phyloP scores from a whole-genome alignment of 2,888 invertebrate species.

The Alsophila aescularia region DNA sequence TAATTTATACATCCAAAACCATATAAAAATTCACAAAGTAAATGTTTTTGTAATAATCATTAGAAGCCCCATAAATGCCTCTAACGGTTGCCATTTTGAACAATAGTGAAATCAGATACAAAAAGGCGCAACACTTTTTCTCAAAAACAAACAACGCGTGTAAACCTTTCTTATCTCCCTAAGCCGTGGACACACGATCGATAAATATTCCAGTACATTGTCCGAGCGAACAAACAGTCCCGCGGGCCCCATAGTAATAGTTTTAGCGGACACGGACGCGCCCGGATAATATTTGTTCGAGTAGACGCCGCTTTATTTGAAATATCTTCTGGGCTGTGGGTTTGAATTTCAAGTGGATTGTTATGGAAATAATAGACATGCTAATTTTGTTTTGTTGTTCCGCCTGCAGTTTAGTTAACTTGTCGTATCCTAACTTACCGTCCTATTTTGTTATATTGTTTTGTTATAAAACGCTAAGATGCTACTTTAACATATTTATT shows the following conservation, averaged over 20 bases:
- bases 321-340: neutral
- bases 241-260: slow-evolving; percentile 14
- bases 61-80: too few species aligned
- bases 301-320: slow-evolving; percentile 16
- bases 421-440: too few species aligned
- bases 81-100: neutral
- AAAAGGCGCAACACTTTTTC: neutral
- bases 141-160: neutral
- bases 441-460: too few species aligned
- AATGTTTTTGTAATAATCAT: too few species aligned
- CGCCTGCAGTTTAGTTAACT: too few species aligned
- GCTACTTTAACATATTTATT: too few species aligned
- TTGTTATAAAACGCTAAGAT: too few species aligned
- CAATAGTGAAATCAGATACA: neutral
- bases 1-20: too few species aligned
- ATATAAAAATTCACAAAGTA: too few species aligned
- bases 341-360: neutral
- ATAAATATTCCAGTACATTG: slow-evolving; percentile 22
- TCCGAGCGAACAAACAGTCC: slow-evolving; percentile 14
- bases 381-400: too few species aligned
- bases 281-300: slow-evolving; percentile 21
- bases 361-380: too few species aligned
- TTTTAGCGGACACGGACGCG: slow-evolving; percentile 13
- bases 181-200: slow-evolving; percentile 8
- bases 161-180: slow-evolving; percentile 14